Evolutionary conservation across 2,797 vertebrate genomes (phyloP), one percentile per base, ranked within the genome.

Genomic region (Australoheros facetus): DNA sequence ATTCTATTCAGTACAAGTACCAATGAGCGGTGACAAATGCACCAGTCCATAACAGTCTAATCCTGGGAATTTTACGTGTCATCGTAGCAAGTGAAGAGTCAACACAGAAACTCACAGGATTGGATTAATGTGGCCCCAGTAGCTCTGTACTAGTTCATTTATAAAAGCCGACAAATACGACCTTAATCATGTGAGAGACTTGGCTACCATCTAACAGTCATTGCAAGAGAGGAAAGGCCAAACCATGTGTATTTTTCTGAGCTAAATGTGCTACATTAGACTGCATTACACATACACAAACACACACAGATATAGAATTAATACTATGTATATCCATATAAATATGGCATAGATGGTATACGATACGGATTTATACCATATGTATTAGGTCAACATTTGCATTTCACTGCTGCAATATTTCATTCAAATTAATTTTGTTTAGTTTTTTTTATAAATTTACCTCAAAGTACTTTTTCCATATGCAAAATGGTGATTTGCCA

Each of bases 131-230:
- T 77, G 45, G 26, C 30, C 26, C 42, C 57, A 72, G 81, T 71
- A 62, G 39, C 78, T 80, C 51, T 8, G 32, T 34, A 37, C n/a
- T 16, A 5, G 56, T 55, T 53, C 8, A 57, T 77, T 78, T 71
- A 85, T 77, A 75, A 75, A 81, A 70, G 75, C 79, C 72, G 11
- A 82, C 48, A 66, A 45, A 19, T 51, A 71, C 70, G 56, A 80
- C 66, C 23, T 80, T 45, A 81, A 28, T 82, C 60, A 14, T 78
- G 76, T 89, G 83, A 84, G 53, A 23, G 28, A 39, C 54, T 34
- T 34, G 80, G 53, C 42, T 69, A 30, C 42, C 0, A 28, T 26
- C 45, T 69, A 69, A 32, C 26, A 69, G 64, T 51, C 3, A 7
- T 17, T 17, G 48, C 62, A 48, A 48, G 3, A 51, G 48, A 69